Evolutionary conservation across 2,113 vertebrate species (phyloP).

Genomic region (Notechis scutatus): DNA sequence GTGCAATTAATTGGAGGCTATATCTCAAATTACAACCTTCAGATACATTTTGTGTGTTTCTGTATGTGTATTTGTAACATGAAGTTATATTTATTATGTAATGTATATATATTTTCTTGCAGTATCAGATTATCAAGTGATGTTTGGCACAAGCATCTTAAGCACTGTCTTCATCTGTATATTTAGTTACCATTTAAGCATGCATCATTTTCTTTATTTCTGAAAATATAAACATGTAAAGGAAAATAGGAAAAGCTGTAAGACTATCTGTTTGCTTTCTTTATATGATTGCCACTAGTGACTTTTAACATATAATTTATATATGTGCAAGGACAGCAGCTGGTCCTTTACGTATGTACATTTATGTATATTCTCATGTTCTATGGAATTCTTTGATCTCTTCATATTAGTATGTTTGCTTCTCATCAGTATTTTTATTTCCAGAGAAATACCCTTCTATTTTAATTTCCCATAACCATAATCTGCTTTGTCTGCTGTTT

Average conservation of each 20-base stretch:
- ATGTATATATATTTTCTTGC: neutral
- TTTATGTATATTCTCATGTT: neutral
- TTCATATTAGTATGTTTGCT: conserved; percentile 23
- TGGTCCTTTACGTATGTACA: neutral
- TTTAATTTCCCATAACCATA: conserved; percentile 59
- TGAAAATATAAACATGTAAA: neutral
- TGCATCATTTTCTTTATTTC: neutral
- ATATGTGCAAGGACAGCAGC: too few relatives aligned
- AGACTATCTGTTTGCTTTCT: neutral
- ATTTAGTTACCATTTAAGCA: neutral
- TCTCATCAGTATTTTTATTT: conserved; percentile 28
- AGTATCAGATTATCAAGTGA: neutral
- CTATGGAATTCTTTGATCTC: neutral
- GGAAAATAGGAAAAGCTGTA: neutral
- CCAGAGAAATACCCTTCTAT: conserved; percentile 35
- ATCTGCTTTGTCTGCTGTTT: conserved; percentile 58
- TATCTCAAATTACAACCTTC: neutral
- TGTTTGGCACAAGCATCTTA: neutral
- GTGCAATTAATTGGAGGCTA: neutral
- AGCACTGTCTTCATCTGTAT: neutral
- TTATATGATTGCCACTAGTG: neutral
- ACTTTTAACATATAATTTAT: neutral
- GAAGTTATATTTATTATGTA: neutral
- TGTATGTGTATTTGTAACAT: neutral
- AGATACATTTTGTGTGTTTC: neutral